Evolutionary conservation across 23 tunicate species (phyloP).

Genomic region (Pegea sp.): DNA sequence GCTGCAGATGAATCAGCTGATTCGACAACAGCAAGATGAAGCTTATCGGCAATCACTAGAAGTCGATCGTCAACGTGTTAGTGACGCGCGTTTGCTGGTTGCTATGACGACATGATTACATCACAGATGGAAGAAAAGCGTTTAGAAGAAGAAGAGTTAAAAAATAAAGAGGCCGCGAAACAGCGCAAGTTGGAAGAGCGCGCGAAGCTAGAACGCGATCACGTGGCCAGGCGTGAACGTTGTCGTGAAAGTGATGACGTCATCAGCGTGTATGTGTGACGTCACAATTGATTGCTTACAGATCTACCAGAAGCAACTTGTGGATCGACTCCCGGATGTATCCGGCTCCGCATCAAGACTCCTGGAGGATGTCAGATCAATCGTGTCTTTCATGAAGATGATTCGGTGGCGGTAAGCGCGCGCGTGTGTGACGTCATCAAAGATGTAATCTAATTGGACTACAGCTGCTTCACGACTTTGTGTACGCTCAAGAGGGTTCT

Average conservation of each 20-base stretch:
- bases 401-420: too few species aligned
- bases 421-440: too few species aligned
- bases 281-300: too few species aligned
- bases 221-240: neutral
- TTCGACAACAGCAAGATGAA: conserved; percentile 64
- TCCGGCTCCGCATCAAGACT: too few species aligned
- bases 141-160: neutral
- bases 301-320: too few species aligned
- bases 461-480: conserved; percentile 54
- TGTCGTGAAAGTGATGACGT: too few species aligned
- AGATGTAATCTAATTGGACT: neutral
- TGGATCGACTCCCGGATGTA: too few species aligned
- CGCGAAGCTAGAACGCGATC: neutral
- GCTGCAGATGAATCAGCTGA: conserved; percentile 30
- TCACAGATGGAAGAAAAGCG: neutral
- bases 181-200: neutral
- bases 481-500: conserved; percentile 54
- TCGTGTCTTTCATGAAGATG: too few species aligned
- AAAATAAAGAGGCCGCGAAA: neutral
- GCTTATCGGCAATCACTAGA: conserved; percentile 35
- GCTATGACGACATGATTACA: neutral
- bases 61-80: conserved; percentile 16
- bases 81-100: too few species aligned
- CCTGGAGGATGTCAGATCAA: too few species aligned
- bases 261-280: too few species aligned